phyloP scores from a whole-genome alignment of 2,113 vertebrate genomes.

The Nothoprocta pentlandii region DNA sequence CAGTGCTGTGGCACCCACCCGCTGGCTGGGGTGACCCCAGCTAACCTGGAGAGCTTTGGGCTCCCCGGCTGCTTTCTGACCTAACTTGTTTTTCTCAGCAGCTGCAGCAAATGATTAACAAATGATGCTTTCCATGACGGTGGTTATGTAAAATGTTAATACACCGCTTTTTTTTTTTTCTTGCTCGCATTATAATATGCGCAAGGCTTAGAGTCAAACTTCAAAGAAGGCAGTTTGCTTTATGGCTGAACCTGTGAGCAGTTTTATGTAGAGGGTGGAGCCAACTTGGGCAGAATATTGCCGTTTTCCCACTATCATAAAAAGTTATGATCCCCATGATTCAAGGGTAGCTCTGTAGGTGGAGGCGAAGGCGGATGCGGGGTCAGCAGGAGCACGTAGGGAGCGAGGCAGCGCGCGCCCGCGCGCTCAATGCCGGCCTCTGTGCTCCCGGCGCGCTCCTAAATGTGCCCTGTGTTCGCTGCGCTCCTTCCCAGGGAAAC shows the following conservation, averaged over 20 bases:
- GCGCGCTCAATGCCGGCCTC: neutral
- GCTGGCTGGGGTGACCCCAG: neutral
- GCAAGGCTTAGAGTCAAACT: neutral
- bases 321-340: conserved; percentile 52
- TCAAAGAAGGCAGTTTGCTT: conserved; percentile 46
- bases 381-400: neutral
- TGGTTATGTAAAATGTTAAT: neutral
- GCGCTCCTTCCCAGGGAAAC: conserved; percentile 20
- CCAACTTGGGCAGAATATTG: conserved; percentile 26
- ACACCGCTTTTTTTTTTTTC: neutral
- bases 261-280: conserved; percentile 66
- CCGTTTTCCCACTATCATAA: conserved; percentile 64
- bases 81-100: neutral
- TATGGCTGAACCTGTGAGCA: conserved; percentile 49
- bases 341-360: neutral
- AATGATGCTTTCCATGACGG: neutral
- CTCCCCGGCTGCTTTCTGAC: conserved; percentile 7
- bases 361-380: conserved; percentile 39
- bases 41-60: neutral
- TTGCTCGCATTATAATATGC: neutral
- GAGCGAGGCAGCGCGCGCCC: conserved; percentile 29
- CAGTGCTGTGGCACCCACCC: neutral
- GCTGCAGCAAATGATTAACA: neutral
- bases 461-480: conserved; percentile 50
- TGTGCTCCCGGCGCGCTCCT: conserved; percentile 26